Percentiles rank a stretch among this genome's conserved stretches.
Evolutionary conservation across 2,888 invertebrate genomes (phyloP).

Genomic region (Cephus pygmeus): DNA sequence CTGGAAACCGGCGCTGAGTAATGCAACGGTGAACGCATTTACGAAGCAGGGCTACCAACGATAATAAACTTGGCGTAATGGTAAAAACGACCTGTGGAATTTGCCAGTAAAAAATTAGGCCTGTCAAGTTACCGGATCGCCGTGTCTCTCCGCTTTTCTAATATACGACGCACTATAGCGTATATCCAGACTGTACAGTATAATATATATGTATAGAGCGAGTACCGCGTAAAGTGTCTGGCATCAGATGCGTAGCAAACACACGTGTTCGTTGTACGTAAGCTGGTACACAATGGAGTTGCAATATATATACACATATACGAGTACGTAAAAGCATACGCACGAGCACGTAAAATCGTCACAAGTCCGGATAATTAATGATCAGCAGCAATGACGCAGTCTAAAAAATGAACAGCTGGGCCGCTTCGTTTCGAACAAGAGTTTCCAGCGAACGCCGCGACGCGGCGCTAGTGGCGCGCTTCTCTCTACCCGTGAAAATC

Average conservation of each 20-base stretch:
- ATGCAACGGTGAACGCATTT: neutral
- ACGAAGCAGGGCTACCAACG: neutral
- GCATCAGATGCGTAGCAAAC: neutral
- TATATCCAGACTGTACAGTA: neutral
- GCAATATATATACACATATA: neutral
- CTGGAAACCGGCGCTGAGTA: neutral
- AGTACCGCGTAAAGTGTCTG: neutral
- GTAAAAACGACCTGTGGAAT: conserved; percentile 1
- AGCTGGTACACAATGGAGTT: neutral
- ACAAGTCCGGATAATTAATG: neutral
- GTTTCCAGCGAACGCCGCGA: neutral
- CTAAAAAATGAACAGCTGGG: neutral
- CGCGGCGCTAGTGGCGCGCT: neutral
- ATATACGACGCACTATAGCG: neutral
- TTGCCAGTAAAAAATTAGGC: neutral
- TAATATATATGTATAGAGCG: neutral
- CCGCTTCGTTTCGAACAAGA: neutral
- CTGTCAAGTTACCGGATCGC: neutral
- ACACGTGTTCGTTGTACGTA: neutral
- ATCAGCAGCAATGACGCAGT: neutral
- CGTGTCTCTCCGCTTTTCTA: neutral
- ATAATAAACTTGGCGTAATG: neutral
- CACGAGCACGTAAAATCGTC: neutral
- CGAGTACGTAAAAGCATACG: neutral
- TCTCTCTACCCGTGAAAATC: neutral